Evolutionary conservation across 1,140 invertebrate genomes (phyloP).

Genomic region (Platorchestia sp.): DNA sequence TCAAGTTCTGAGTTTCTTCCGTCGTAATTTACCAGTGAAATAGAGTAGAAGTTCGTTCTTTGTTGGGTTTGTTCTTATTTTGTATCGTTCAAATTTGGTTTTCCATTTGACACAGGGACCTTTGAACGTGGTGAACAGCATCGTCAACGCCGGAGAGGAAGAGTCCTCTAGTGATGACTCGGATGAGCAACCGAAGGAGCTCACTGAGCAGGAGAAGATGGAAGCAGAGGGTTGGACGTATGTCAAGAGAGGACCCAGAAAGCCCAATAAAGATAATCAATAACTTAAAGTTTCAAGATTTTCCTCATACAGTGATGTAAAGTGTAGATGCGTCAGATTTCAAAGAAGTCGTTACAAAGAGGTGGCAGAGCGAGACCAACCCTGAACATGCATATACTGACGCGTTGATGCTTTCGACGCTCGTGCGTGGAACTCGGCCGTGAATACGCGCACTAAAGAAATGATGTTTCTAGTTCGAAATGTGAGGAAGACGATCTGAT

Average conservation of each 20-base stretch:
- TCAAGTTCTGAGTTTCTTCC: no score
- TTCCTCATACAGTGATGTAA: neutral
- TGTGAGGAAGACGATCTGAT: no score
- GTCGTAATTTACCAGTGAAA: no score
- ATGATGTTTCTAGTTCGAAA: no score
- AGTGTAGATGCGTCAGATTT: neutral
- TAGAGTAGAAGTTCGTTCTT: neutral
- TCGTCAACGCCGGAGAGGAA: neutral
- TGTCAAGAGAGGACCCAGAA: conserved; percentile 30
- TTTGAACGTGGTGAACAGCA: neutral
- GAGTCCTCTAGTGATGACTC: neutral
- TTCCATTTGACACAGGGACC: neutral
- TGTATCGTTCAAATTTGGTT: neutral
- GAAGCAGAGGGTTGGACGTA: conserved; percentile 20
- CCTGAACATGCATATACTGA: no score
- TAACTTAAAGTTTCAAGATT: neutral
- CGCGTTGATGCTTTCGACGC: no score
- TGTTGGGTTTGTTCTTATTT: neutral
- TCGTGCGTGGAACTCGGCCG: no score
- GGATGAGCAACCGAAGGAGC: neutral
- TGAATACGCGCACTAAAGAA: no score
- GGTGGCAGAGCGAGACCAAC: no score
- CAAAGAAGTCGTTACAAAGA: no score
- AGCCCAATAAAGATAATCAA: neutral
- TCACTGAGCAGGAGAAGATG: neutral